Evolutionary conservation across 2,888 invertebrate species (phyloP).

Genomic region (Sarcophaga carnaria): DNA sequence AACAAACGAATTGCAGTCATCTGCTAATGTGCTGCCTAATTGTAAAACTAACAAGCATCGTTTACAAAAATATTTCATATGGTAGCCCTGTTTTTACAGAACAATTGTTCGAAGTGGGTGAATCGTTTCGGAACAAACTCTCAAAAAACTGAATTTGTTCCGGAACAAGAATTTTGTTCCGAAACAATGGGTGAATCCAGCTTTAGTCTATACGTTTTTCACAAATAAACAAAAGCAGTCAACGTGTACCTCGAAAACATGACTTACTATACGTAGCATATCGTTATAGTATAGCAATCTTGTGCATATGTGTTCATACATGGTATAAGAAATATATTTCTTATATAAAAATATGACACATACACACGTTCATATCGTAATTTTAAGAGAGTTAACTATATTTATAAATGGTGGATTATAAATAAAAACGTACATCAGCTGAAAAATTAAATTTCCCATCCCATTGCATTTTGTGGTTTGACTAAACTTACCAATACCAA

Average conservation of each 20-base stretch:
- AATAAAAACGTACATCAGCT: background rate
- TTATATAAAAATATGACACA: background rate
- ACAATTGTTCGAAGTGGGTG: too few relatives aligned
- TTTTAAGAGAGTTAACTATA: background rate
- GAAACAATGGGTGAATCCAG: too few relatives aligned
- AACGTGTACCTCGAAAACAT: constrained; percentile 15
- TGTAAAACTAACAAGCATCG: too few relatives aligned
- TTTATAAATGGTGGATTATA: background rate
- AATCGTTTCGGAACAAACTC: too few relatives aligned
- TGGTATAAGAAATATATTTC: too few relatives aligned
- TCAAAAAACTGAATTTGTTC: too few relatives aligned
- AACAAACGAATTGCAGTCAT: too few relatives aligned
- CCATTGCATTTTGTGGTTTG: background rate
- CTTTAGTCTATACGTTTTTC: background rate
- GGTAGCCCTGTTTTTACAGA: too few relatives aligned
- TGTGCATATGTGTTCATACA: background rate
- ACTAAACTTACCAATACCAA: constrained; percentile 76
- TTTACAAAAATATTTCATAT: too few relatives aligned
- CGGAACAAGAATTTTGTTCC: too few relatives aligned
- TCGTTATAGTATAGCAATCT: background rate
- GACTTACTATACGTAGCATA: too few relatives aligned
- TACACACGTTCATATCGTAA: background rate
- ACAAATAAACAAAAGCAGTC: constrained; percentile 25
- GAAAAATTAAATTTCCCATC: background rate
- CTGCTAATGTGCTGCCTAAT: too few relatives aligned